Base-by-base conservation (phyloP, 23 tunicate species). In the Halocynthia aurantium region DNA sequence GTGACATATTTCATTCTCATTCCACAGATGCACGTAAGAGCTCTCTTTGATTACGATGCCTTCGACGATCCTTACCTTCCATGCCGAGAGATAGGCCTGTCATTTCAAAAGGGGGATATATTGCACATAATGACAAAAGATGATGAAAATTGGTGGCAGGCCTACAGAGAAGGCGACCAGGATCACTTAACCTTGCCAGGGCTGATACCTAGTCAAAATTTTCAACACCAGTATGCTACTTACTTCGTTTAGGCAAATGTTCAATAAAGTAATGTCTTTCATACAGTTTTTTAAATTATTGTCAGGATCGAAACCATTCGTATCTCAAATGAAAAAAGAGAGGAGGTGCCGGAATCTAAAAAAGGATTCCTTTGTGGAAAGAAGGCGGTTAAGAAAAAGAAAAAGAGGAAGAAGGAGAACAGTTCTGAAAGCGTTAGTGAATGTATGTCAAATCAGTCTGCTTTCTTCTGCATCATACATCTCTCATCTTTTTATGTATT, bases 101-200 rank as follows among this genome's bases (percentile, higher is more conserved):
- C 89, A 22, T 93, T 93, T 76, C 89, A 84, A 55, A 93, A 93
- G 67, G 98, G 98, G 58, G 94, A 93, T 63, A 83, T 93, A 11
- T 73, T 93, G 67, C 84, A 86, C 70, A 83, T 93, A 68, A 87
- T 93, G 94, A 76, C 86, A 0, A 79, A 70, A 66, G 98, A 93
- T 57, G 98, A 93, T 70, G 70, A 81, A 52, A 83, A 87, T 65
- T 93, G 98, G 98, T 91, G 97, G 97, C 98, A 93, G 67, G 98
- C 98, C 52, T 85, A 93, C 86, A 79, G 87, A 51, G 98, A 93
- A 67, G 97, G 77, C 9, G 98, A 93, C 57, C 86, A 93, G 60
- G 98, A 93, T 83, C 90, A 92, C 55, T 73, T 92, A 22, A 76
- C 98, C 6, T 77, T 92, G 52, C 93, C 98, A 50, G 98, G 98